Base-by-base conservation (phyloP, 2,113 vertebrate species). In the Peucedramus taeniatus region DNA sequence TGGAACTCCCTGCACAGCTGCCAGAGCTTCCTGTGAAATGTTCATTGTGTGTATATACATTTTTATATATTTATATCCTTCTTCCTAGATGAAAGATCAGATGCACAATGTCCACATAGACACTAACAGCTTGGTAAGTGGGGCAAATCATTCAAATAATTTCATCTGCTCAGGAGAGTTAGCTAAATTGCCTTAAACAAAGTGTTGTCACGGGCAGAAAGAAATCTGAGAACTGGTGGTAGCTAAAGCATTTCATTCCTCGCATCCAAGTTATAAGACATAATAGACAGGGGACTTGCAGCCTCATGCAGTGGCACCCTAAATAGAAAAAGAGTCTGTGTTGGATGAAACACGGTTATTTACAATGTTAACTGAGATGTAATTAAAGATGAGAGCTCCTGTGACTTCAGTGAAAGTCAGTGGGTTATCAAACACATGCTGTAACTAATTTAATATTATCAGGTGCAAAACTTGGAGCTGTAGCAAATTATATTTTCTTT, bases 141-240 rank as follows among this genome's bases (percentile, higher is more conserved):
- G 91, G 54, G 54, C 9, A 94, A 89, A 95, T 51, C 0, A 54
- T 83, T 91, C 13, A 95, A 82, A 94, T 51, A 0, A 61, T 88
- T 91, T 91, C 39, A 57, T 44, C 63, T 93, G 27, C 71, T 90
- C n/a, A 35, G 33, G 71, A 85, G 75, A 88, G 75, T 69, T 83
- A 72, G 26, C 24, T 95, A 89, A 94, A 92, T 75, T 89, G 49
- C 37, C 87, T 93, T 87, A 89, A 90, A 71, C 20, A 68, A 59
- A 75, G 30, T 49, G 37, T 59, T 83, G 80, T 94, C 91, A 95
- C 3, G 8, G 37, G 15, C 60, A 92, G 83, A 47, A 94, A 42
- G 35, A 57, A 71, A 51, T 61, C 40, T 63, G 64, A 79, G 65
- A 93, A 79, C 61, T 53, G 11, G n/a, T 78, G 18, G 20, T 60